Evolutionary conservation across 2,797 vertebrate genomes (phyloP).

Genomic region (Phaenicophaeus curvirostris): DNA sequence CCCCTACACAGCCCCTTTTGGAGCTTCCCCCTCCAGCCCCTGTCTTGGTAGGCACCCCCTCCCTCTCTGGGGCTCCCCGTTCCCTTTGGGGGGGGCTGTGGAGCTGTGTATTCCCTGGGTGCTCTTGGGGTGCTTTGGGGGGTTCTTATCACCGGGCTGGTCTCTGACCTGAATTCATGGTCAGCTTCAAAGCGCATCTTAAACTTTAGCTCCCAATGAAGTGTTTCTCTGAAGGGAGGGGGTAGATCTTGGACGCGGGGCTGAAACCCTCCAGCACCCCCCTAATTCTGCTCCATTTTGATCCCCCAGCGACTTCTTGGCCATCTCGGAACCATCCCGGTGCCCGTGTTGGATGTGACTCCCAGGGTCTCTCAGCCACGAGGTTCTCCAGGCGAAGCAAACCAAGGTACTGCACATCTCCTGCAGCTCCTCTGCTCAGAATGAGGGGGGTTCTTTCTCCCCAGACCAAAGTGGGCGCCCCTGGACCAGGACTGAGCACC

Average conservation of each 20-base stretch:
- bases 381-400: background rate
- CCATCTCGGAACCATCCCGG: accelerated
- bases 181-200: background rate
- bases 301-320: background rate
- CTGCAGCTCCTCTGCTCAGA: background rate
- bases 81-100: background rate
- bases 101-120: background rate
- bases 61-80: background rate
- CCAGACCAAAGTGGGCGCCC: no score
- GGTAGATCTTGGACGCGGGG: accelerated
- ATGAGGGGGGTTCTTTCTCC: accelerated
- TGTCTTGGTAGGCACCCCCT: accelerated
- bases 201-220: accelerated
- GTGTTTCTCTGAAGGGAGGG: accelerated
- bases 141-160: background rate
- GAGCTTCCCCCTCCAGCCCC: background rate
- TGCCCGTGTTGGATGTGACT: background rate
- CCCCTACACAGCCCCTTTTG: background rate
- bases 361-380: accelerated
- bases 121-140: background rate
- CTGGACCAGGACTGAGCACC: no score
- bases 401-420: background rate
- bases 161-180: background rate
- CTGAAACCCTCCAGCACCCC: accelerated
- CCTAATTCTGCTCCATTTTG: accelerated